phyloP scores from a whole-genome alignment of 1,140 invertebrate species.

The Eubasilissa regina region DNA sequence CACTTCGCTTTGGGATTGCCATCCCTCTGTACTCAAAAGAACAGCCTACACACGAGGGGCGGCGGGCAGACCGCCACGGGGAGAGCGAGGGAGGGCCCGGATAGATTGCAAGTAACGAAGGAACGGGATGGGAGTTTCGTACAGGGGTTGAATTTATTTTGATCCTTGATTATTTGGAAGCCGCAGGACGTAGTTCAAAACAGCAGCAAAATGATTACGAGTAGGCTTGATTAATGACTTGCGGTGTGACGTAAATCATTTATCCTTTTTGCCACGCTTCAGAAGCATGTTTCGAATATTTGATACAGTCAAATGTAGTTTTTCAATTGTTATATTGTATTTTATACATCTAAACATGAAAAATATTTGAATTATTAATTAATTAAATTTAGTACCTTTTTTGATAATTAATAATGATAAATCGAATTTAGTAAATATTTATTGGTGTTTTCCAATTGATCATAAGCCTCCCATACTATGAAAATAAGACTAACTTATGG shows the following conservation, averaged over 20 bases:
- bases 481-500: too few species aligned
- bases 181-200: constrained; percentile 33
- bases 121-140: constrained; percentile 10
- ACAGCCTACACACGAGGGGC: constrained; percentile 6
- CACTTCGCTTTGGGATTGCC: constrained; percentile 22
- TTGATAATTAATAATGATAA: too few species aligned
- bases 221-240: constrained; percentile 23
- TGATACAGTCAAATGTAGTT: too few species aligned
- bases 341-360: too few species aligned
- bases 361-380: too few species aligned
- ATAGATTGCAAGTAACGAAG: constrained; percentile 18
- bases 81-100: not conserved
- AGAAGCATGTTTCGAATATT: too few species aligned
- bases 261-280: not conserved
- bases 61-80: not conserved
- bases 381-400: too few species aligned
- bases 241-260: constrained; percentile 4
- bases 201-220: constrained; percentile 28
- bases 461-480: too few species aligned
- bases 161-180: constrained; percentile 44
- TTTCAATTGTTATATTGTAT: too few species aligned
- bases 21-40: constrained; percentile 20
- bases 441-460: too few species aligned
- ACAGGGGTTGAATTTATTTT: constrained; percentile 39
- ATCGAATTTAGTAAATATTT: too few species aligned